Base-by-base conservation (phyloP, 2,888 invertebrate species). In the Drosophila neutralis region DNA sequence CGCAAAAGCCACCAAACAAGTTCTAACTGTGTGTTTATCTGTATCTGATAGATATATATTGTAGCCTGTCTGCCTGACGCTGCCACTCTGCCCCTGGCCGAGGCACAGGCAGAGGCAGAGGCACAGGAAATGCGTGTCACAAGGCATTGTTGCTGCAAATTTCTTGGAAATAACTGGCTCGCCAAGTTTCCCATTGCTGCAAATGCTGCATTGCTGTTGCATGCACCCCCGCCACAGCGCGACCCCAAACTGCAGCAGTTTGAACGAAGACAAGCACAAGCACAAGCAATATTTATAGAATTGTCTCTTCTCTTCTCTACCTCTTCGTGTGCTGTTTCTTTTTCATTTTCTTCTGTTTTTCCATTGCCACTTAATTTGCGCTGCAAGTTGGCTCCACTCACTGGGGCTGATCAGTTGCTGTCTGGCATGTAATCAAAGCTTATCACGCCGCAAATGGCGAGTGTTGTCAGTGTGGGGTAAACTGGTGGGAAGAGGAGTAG, bases 71-170 rank as follows among this genome's bases (percentile, higher is more conserved):
- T 53, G 61, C 40, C 57, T 31, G 15, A 4, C 52, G n/a, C 52
- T 49, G 29, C 11, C 48, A 48, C 48, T 15, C 24, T 36, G 6
- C 24, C 53, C 15, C 53, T 11, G 11, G 21, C 45, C 21, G 13
- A 4, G 27, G 51, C 76, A 11, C 7, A 4, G 27, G 51, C 76
- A 11, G 3, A 33, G 42, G 54, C 76, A 11, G 3, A 24, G 48
- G 54, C 81, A 81, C 81, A 81, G 82, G 81, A 81, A 78, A 81
- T 81, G 81, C 78, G 78, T 78, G 78, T 73, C 81, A 80, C 78
- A 72, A 53, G 57, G 57, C 76, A 61, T 80, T 71, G 64, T 65
- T 69, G 59, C 76, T 58, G 52, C 62, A 62, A 56, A 52, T 69
- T 78, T 78, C 80, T 78, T 81, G 68, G 68, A 78, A 80, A 49